Evolutionary conservation across 2,113 vertebrate species (phyloP), one percentile per base, ranked within the genome.

Genomic region (Dicentrarchus labrax): DNA sequence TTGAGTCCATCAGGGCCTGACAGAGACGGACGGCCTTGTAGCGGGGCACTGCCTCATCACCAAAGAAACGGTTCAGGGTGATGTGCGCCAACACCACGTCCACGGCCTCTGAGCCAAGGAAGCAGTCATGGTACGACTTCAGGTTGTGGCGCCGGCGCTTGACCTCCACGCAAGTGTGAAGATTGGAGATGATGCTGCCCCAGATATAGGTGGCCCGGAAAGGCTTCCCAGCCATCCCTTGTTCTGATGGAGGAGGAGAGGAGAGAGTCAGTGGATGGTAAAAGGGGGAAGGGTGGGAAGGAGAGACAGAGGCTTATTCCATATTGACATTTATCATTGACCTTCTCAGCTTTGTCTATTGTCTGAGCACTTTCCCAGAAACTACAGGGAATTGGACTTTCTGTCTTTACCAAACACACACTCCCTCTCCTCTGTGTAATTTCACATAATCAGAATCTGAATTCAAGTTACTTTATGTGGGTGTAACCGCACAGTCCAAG

Each of bases 171-270:
- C 95, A 94, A 17, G 94, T 91, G 8, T 97, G 97, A 22, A 99
- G 97, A 15, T 97, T 94, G 19, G 91, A 94, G 93, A 99, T 98
- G 78, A 99, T 99, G 94, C 97, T 99, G 86, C 97, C 95, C 99
- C 99, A 99, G 69, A 99, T 96, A 0, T 95, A 97, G 0, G 99
- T 99, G 68, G 98, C 98, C 80, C 98, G 96, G 86, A 99, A 99
- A 0, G 98, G 98, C 90, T 96, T 97, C 88, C 97, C 97, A 1
- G 95, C 97, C 95, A 98, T 96, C 85, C 94, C 96, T 88, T 91
- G 95, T 76, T 95, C 97, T 97, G 84, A 68, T 50, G 56, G 64
- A 76, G 47, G 67, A 65, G 36, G 70, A 81, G 13, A 53, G 8
- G 50, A 69, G 24, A 12, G 30, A 73, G 61, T 74, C 6, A 82